These are phyloP conservation scores for Eudyptes chrysolophus DNA, from an alignment of 2,113 vertebrate genomes.

Conservation along the genomic window DNA sequence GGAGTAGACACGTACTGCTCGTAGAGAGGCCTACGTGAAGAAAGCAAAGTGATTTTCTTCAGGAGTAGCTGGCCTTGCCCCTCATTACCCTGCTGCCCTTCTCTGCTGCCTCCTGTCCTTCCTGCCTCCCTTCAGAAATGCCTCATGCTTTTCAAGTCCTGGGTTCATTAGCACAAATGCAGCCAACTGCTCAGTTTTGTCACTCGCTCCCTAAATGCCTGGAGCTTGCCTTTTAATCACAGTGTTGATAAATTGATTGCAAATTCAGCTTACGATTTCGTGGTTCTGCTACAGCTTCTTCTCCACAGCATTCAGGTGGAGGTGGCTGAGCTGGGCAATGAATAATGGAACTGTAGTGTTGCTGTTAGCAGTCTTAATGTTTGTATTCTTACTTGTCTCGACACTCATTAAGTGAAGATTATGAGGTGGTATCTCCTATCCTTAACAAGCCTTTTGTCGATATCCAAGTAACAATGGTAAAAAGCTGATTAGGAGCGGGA, in stretches of 20 bases:
- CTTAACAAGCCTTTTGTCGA: neutral
- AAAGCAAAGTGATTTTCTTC: conserved; percentile 70
- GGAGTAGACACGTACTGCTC: neutral
- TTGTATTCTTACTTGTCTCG: neutral
- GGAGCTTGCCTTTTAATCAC: conserved; percentile 61
- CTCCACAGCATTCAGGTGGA: conserved; percentile 22
- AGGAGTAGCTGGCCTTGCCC: conserved; percentile 50
- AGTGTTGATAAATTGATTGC: conserved; percentile 50
- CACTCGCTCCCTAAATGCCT: conserved; percentile 33
- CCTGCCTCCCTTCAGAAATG: conserved; percentile 79
- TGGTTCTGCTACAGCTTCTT: conserved; percentile 48
- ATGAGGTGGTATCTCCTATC: neutral
- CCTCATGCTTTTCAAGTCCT: conserved; percentile 77
- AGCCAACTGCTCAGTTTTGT: conserved; percentile 49
- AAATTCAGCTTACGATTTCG: conserved; percentile 11
- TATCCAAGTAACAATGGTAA: neutral
- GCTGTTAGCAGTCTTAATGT: conserved; percentile 31
- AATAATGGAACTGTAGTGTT: neutral
- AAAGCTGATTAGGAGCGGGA: neutral
- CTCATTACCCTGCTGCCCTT: conserved; percentile 60
- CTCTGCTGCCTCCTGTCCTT: conserved; percentile 68
- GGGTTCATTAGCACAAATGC: conserved; percentile 79
- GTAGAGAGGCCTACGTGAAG: neutral
- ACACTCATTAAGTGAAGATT: neutral
- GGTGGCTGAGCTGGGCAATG: conserved; percentile 9